A percentile compares a stretch with the other conserved stretches of the same genome.
Evolutionary conservation across 2,797 vertebrate species (phyloP).

Genomic region (Epinephelus malabaricus): DNA sequence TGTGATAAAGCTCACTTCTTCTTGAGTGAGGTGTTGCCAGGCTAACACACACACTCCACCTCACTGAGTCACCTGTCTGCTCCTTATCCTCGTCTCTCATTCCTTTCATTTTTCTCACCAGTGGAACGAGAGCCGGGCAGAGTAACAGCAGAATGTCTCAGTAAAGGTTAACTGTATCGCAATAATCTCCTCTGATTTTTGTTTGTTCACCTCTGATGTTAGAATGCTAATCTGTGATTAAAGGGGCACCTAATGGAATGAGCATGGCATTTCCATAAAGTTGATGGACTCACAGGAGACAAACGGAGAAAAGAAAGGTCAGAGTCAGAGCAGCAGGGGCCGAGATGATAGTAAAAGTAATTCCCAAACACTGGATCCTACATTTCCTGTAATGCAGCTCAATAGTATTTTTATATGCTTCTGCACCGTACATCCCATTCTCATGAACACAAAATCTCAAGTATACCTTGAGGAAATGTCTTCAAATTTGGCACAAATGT

Average conservation of each 20-base stretch:
- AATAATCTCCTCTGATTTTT: constrained; percentile 21
- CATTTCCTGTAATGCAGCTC: constrained; percentile 9
- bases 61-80: constrained; percentile 63
- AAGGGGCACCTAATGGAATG: neutral
- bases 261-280: neutral
- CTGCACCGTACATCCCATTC: too few species aligned
- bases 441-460: too few species aligned
- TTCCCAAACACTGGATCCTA: neutral
- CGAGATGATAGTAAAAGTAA: neutral
- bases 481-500: too few species aligned
- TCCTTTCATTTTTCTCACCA: constrained; percentile 56
- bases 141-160: constrained; percentile 19
- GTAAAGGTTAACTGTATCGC: constrained; percentile 42
- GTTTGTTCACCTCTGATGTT: neutral
- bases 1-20: constrained; percentile 70
- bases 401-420: neutral
- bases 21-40: constrained; percentile 69
- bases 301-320: neutral
- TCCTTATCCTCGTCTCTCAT: constrained; percentile 53
- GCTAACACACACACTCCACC: constrained; percentile 43
- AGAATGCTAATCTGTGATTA: constrained; percentile 17
- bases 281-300: neutral
- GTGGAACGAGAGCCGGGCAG: constrained; percentile 3
- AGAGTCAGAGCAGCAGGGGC: neutral
- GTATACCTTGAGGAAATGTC: too few species aligned